phyloP scores from a whole-genome alignment of 2,888 invertebrate species.

The Drosophila kokeensis region DNA sequence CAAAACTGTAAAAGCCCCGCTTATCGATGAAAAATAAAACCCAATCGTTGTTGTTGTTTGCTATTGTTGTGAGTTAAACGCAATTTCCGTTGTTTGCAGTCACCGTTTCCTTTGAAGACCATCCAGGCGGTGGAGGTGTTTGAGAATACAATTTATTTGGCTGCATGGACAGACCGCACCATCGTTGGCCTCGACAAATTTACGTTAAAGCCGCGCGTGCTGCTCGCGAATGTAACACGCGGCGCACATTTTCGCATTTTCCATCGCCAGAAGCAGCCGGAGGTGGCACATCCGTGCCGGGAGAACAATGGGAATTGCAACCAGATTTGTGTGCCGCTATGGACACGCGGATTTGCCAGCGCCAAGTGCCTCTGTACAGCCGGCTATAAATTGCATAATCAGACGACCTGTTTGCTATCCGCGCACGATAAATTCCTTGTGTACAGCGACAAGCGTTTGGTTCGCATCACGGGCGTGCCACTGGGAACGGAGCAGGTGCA shows the following conservation, averaged over 20 bases:
- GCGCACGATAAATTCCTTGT: constrained; percentile 88
- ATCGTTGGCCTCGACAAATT: constrained; percentile 88
- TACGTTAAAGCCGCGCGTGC: constrained; percentile 85
- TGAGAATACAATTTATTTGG: constrained; percentile 90
- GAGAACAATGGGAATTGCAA: constrained; percentile 89
- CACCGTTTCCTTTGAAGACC: constrained; percentile 79
- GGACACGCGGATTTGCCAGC: constrained; percentile 86
- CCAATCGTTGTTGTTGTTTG: constrained; percentile 14
- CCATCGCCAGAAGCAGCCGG: constrained; percentile 92
- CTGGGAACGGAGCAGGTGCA: constrained; percentile 75
- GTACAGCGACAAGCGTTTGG: constrained; percentile 88
- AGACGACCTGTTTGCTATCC: constrained; percentile 87
- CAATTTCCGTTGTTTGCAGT: constrained; percentile 69
- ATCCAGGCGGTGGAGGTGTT: constrained; percentile 90
- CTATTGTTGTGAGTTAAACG: constrained; percentile 36
- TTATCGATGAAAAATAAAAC: constrained; percentile 13
- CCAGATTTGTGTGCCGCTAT: constrained; percentile 91
- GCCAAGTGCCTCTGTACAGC: constrained; percentile 90
- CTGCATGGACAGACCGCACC: constrained; percentile 89
- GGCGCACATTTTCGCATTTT: constrained; percentile 90
- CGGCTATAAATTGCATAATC: constrained; percentile 88
- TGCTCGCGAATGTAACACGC: constrained; percentile 86
- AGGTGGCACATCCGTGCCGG: constrained; percentile 89
- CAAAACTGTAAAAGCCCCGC: constrained; percentile 11
- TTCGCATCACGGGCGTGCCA: constrained; percentile 89